Conservation (phyloP, 2,888 invertebrate genomes). For the Nemoura dubitans region DNA sequence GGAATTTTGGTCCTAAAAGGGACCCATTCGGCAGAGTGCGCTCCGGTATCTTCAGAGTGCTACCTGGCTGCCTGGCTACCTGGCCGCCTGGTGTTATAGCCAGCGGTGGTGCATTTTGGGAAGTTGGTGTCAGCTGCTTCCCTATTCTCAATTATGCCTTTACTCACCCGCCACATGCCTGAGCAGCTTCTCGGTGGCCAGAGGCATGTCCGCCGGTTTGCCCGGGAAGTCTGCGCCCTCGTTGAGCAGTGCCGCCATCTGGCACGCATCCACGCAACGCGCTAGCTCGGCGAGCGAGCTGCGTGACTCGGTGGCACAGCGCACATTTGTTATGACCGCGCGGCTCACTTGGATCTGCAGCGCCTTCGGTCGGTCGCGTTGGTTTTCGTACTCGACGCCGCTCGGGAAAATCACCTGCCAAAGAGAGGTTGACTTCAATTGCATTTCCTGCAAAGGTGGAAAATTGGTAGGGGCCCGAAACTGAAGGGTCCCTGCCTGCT, state of each 20-base stretch:
- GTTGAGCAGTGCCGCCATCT: slow-evolving; percentile 78
- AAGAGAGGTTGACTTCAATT: slow-evolving; percentile 1
- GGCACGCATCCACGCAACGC: slow-evolving; percentile 79
- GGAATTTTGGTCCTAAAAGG: no score
- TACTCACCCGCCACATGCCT: slow-evolving; percentile 68
- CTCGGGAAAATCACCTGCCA: slow-evolving; percentile 81
- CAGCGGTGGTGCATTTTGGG: no score
- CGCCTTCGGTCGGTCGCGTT: slow-evolving; percentile 87
- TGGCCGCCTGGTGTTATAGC: no score
- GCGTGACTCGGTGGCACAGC: slow-evolving; percentile 67
- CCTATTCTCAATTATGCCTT: no score
- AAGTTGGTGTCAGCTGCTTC: no score
- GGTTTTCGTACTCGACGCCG: slow-evolving; percentile 77
- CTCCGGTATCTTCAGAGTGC: no score
- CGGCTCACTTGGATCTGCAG: slow-evolving; percentile 86
- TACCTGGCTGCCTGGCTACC: no score
- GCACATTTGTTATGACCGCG: slow-evolving; percentile 71
- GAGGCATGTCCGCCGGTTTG: slow-evolving; percentile 73
- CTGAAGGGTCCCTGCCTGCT: no score
- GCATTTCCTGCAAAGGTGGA: neutral
- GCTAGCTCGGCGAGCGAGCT: slow-evolving; percentile 83
- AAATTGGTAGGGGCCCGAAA: neutral
- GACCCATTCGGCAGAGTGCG: no score
- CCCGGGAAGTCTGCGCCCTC: slow-evolving; percentile 79
- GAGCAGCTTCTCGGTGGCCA: slow-evolving; percentile 84